Conservation (phyloP, 2,888 invertebrate species). For the Tetragonisca angustula region DNA sequence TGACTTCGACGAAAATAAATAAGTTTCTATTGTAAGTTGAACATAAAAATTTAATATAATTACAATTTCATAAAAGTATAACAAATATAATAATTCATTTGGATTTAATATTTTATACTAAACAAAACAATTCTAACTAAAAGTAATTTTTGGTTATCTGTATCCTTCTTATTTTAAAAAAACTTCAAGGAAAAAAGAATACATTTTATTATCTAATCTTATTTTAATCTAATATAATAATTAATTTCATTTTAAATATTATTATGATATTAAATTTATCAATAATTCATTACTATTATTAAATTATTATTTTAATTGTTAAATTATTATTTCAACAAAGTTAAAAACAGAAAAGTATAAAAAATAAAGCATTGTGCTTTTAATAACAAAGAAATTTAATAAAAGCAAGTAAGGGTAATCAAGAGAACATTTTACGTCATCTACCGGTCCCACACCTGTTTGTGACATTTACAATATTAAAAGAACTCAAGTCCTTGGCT, state of each 20-base stretch:
- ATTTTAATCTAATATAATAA: not conserved
- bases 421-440: constrained; percentile 80
- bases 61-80: not conserved
- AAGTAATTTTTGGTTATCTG: not conserved
- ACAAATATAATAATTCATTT: not conserved
- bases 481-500: constrained; percentile 80
- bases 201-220: not conserved
- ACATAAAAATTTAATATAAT: not conserved
- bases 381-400: constrained; percentile 45
- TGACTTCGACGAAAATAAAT: constrained; percentile 3
- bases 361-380: not conserved
- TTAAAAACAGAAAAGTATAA: not conserved
- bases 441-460: constrained; percentile 81
- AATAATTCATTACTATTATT: not conserved
- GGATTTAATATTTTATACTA: not conserved
- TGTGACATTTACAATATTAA: constrained; percentile 74
- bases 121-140: not conserved
- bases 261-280: not conserved
- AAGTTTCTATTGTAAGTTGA: not conserved
- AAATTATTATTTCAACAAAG: not conserved
- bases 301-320: not conserved
- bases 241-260: not conserved
- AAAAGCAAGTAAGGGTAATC: constrained; percentile 71
- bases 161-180: not conserved
- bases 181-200: not conserved